Percentiles rank a stretch among this genome's conserved stretches.
These are phyloP conservation scores for Lutjanus erythropterus DNA, from an alignment of 2,113 vertebrate species.

Conservation along the genomic window DNA sequence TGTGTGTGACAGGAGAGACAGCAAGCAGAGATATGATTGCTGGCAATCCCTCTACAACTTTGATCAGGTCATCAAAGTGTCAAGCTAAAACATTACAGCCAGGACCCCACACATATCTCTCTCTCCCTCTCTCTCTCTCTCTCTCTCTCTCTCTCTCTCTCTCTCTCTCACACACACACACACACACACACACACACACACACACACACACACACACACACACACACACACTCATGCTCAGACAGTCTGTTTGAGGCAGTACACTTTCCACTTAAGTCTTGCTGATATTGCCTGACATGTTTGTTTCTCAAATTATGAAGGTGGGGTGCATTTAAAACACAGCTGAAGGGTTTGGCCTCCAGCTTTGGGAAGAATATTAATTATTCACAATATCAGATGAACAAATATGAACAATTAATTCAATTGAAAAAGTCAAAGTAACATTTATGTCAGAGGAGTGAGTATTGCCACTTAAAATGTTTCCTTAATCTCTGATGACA, in stretches of 20 bases:
- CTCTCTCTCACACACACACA: background rate
- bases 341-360: background rate
- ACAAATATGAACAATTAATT: background rate
- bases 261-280: background rate
- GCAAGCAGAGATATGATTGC: conserved; percentile 43
- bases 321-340: background rate
- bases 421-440: no score
- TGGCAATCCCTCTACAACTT: conserved; percentile 62
- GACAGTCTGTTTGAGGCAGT: background rate
- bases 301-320: no score
- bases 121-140: no score
- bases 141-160: no score
- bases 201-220: conserved; percentile 10
- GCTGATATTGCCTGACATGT: background rate
- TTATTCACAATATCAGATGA: background rate
- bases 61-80: conserved; percentile 63
- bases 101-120: background rate
- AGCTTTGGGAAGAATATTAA: background rate
- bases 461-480: no score
- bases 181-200: conserved; percentile 14
- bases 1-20: conserved; percentile 22
- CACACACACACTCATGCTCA: no score
- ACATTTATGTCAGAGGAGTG: no score
- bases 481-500: no score
- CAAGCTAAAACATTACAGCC: conserved; percentile 50